Evolutionary conservation across 2,113 vertebrate genomes (phyloP).

Genomic region (Oreotrochilus melanogaster): DNA sequence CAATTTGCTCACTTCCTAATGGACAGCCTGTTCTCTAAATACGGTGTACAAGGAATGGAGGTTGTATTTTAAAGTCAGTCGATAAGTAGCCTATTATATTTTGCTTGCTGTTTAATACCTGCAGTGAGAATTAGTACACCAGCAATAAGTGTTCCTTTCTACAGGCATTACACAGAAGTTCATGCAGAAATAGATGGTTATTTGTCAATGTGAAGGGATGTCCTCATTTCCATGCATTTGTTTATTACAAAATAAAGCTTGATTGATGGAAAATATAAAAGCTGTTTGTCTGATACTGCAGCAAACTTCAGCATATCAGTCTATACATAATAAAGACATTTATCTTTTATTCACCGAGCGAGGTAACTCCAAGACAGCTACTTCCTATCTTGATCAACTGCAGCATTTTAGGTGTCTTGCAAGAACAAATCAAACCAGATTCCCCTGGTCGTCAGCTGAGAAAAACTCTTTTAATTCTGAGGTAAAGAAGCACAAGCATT

Average conservation of each 20-base stretch:
- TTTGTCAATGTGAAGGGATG: neutral
- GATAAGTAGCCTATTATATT: neutral
- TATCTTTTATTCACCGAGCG: slow-evolving; percentile 3
- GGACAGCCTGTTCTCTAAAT: neutral
- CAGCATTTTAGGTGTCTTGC: neutral
- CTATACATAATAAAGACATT: neutral
- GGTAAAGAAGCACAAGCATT: slow-evolving; percentile 57
- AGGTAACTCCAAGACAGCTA: slow-evolving; percentile 3
- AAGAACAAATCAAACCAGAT: slow-evolving; percentile 13
- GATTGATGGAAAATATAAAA: slow-evolving; percentile 28
- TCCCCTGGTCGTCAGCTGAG: neutral
- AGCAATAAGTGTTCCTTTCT: neutral
- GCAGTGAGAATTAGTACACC: neutral
- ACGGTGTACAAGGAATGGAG: neutral
- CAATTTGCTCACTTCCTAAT: neutral
- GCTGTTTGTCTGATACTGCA: neutral
- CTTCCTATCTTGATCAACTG: neutral
- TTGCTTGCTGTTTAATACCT: neutral
- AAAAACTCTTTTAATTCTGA: slow-evolving; percentile 22
- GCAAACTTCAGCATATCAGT: slow-evolving; percentile 10
- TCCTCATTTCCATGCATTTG: slow-evolving; percentile 42
- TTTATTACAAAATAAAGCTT: slow-evolving; percentile 23
- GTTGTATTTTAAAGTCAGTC: neutral
- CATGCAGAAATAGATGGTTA: slow-evolving; percentile 36
- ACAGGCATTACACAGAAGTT: slow-evolving; percentile 10